phyloP scores from a whole-genome alignment of 1,140 invertebrate species.

The Aleiodes sp. region DNA sequence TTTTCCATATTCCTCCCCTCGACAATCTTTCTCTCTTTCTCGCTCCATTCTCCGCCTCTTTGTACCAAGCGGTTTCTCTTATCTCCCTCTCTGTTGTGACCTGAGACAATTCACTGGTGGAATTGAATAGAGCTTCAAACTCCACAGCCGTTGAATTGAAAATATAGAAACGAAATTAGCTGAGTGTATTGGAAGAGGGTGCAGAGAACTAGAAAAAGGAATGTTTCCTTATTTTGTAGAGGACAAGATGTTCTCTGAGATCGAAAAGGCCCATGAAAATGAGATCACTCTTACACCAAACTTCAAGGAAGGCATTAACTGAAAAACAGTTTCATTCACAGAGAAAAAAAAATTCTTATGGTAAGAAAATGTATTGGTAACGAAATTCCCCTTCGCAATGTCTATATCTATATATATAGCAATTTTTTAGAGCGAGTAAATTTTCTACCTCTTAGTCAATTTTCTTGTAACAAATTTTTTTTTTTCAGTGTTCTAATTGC shows the following conservation, averaged over 20 bases:
- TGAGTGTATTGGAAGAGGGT: constrained; percentile 6
- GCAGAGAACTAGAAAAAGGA: constrained; percentile 28
- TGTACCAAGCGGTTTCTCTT: background rate
- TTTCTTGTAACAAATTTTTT: no score
- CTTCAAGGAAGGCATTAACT: constrained; percentile 59
- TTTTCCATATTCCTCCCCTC: background rate
- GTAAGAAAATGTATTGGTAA: no score
- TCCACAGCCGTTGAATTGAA: constrained; percentile 32
- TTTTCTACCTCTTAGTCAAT: no score
- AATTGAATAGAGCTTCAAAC: constrained; percentile 34
- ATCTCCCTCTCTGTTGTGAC: constrained; percentile 9
- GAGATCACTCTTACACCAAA: constrained; percentile 56
- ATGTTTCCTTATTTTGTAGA: constrained; percentile 35
- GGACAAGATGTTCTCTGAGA: background rate
- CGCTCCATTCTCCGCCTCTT: background rate
- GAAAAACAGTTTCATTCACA: constrained; percentile 60
- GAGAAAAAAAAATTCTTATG: no score
- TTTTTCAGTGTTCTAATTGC: constrained; percentile 37
- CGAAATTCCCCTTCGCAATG: no score
- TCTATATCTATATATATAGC: no score
- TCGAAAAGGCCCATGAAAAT: constrained; percentile 31
- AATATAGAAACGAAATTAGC: constrained; percentile 37
- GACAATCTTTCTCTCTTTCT: background rate
- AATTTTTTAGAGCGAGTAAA: no score
- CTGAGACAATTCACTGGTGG: constrained; percentile 29